Evolutionary conservation across 2,888 invertebrate species (phyloP), one percentile per base, ranked within the genome.

Genomic region (Drosophila robusta): DNA sequence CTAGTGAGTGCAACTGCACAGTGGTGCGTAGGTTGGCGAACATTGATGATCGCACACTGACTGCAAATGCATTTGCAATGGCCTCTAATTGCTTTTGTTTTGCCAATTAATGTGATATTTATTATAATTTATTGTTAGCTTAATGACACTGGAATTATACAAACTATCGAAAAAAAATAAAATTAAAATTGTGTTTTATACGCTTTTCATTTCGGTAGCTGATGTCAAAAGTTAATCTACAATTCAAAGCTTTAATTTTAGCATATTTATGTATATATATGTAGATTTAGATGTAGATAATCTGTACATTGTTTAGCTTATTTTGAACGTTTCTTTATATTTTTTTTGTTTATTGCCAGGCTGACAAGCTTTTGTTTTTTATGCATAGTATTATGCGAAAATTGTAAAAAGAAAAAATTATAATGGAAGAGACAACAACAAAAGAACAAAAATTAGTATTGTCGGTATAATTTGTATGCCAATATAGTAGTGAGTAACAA

Each of bases 361-460:
- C 38, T 46, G 58, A 54, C 57, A 52, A 49, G 61, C 55, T 51
- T 45, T 34, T 65, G 51, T 42, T 54, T 85, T 69, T 69, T 76
- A 4, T 34, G 61, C 49, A 71, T 61, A 77, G 62, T 66, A 80
- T 80, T 66, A 79, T 75, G 70, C 71, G 68, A 72, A 75, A 78
- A 78, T 64, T 66, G 61, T 61, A 58, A 42, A 66, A 29, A 36
- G 34, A 62, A 46, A 64, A 62, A 34, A 70, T 54, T 52, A 75
- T 72, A 72, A 75, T 75, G 56, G 52, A 29, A 51, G 54, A 51
- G 57, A 51, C 52, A 65, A 39, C 55, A 70, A 73, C 58, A 74
- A 78, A 62, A 54, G 58, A 52, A 66, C 29, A 69, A 74, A 76
- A 76, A 70, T 78, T 70, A 73, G 82, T 73, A 66, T 82, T 73